Conservation (phyloP, 2,888 invertebrate genomes). For the Sinodicranocentrus sp. region DNA sequence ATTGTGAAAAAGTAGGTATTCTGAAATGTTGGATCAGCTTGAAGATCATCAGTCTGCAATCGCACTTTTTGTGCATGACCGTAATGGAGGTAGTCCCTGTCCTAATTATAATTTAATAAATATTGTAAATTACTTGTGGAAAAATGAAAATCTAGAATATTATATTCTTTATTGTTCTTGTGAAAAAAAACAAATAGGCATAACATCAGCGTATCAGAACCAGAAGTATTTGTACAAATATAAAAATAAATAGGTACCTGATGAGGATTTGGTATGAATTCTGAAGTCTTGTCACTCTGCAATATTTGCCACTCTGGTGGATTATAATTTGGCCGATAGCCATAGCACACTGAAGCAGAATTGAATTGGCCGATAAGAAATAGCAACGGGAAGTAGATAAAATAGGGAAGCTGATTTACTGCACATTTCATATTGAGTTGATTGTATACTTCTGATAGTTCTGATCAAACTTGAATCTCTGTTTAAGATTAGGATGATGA, state of each 20-base stretch:
- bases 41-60: conserved; percentile 2
- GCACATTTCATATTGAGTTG: not conserved
- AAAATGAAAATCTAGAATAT: not conserved
- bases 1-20: conserved; percentile 32
- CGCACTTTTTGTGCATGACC: too few species aligned
- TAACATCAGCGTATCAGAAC: too few species aligned
- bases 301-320: too few species aligned
- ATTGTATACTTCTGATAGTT: too few species aligned
- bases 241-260: too few species aligned
- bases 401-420: not conserved
- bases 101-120: too few species aligned
- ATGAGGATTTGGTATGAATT: too few species aligned
- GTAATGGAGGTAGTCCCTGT: too few species aligned
- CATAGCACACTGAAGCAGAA: not conserved
- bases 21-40: conserved; percentile 28
- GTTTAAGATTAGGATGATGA: too few species aligned
- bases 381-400: not conserved
- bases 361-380: not conserved
- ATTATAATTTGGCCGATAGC: not conserved
- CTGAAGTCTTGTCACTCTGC: too few species aligned
- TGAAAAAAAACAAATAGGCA: not conserved
- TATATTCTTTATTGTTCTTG: not conserved
- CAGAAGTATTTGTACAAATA: too few species aligned
- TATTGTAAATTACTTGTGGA: not conserved
- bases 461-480: too few species aligned